Percentiles rank a stretch among this genome's conserved stretches.
These are phyloP conservation scores for Nebria salina DNA, from an alignment of 2,888 invertebrate genomes.

Conservation along the genomic window DNA sequence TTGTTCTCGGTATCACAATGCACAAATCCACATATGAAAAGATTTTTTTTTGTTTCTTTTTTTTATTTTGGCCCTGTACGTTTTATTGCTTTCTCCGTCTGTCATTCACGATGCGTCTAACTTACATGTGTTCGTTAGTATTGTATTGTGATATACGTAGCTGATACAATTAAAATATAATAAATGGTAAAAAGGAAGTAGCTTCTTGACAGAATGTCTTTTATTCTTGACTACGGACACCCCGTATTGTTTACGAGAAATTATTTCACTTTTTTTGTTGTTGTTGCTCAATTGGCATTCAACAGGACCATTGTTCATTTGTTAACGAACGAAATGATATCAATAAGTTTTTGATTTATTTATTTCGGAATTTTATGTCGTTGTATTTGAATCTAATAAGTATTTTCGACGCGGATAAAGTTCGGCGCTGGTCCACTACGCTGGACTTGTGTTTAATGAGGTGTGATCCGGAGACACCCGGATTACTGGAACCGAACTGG, in stretches of 20 bases:
- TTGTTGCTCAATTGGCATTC: not conserved
- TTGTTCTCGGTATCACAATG: conserved; percentile 12
- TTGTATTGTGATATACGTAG: conserved; percentile 48
- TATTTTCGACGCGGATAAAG: too few relatives aligned
- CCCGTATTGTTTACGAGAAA: conserved; percentile 13
- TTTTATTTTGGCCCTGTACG: not conserved
- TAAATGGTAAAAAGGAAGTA: conserved; percentile 56
- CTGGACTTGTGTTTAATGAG: conserved; percentile 18
- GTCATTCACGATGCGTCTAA: not conserved
- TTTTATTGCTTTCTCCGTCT: not conserved
- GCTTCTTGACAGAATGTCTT: conserved; percentile 53
- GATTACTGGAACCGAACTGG: conserved; percentile 19
- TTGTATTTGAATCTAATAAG: too few relatives aligned
- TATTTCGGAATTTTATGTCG: not conserved
- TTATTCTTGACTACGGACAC: conserved; percentile 14
- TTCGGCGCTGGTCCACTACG: not conserved
- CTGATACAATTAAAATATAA: conserved; percentile 54
- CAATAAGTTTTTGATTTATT: not conserved
- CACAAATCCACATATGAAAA: conserved; percentile 38
- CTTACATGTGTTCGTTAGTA: conserved; percentile 17
- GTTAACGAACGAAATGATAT: not conserved
- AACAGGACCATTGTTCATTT: not conserved
- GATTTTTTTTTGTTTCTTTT: conserved; percentile 34
- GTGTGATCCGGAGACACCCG: conserved; percentile 15
- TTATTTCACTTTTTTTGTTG: conserved; percentile 2